A percentile compares a stretch with the other conserved stretches of the same genome.
Conservation (phyloP, 2,888 invertebrate genomes). For the Tortricodes alternella region DNA sequence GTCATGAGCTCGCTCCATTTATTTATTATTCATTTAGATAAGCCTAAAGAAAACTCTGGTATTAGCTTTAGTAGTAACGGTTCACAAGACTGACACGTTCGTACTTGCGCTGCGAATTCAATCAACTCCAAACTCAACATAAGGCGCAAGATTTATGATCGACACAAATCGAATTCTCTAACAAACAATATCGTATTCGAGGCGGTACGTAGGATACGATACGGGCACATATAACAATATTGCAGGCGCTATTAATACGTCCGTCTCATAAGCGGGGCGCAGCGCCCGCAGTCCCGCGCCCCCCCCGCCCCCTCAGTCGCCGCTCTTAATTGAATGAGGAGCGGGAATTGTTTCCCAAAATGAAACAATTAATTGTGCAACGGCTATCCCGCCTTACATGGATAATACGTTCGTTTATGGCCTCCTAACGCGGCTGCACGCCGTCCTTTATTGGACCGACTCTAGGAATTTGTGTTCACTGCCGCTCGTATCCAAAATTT, state of each 20-base stretch:
- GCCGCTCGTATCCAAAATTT: constrained; percentile 80
- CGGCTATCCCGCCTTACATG: constrained; percentile 83
- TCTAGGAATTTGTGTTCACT: constrained; percentile 82
- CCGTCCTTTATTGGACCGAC: constrained; percentile 81
- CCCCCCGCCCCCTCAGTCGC: constrained; percentile 68
- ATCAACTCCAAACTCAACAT: constrained; percentile 78
- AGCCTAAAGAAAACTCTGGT: constrained; percentile 58
- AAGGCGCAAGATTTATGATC: constrained; percentile 83
- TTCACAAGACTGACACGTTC: constrained; percentile 40
- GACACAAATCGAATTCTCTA: constrained; percentile 82
- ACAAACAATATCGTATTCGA: constrained; percentile 82
- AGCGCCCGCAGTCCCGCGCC: constrained; percentile 40
- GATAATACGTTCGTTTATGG: constrained; percentile 83
- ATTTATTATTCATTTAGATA: constrained; percentile 66
- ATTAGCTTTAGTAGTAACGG: constrained; percentile 1
- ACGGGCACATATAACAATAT: constrained; percentile 79
- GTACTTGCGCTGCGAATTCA: constrained; percentile 68
- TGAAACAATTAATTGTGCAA: constrained; percentile 84
- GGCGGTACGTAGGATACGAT: constrained; percentile 76
- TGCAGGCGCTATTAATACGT: constrained; percentile 83
- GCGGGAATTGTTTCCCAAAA: constrained; percentile 84
- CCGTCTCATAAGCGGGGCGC: constrained; percentile 78
- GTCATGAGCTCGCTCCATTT: constrained; percentile 48
- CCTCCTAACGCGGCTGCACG: constrained; percentile 82
- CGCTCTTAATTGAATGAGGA: constrained; percentile 84